Percentiles rank a stretch among this genome's conserved stretches.
Conservation (phyloP, 1,140 invertebrate species). For the Oedothorax gibbosus region DNA sequence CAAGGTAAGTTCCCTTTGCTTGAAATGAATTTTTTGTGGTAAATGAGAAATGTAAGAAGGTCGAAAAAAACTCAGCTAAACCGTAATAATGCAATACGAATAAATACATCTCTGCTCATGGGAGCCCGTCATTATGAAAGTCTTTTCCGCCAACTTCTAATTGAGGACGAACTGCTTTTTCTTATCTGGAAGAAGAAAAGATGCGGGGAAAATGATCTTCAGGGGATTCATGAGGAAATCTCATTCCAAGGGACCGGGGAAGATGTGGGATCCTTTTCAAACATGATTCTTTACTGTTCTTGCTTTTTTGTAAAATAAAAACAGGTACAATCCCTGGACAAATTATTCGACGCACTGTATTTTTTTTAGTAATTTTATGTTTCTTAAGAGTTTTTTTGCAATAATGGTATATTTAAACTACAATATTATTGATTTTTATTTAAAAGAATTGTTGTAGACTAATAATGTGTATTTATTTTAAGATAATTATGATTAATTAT, state of each 20-base stretch:
- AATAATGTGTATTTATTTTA: too few species aligned
- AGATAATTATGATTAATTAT: too few species aligned
- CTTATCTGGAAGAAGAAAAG: not conserved
- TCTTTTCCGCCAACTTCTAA: conserved; percentile 37
- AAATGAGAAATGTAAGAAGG: not conserved
- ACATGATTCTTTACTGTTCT: too few species aligned
- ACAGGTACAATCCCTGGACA: too few species aligned
- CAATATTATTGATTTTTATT: too few species aligned
- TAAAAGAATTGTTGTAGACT: too few species aligned
- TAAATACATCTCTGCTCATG: not conserved
- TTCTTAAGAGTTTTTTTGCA: too few species aligned
- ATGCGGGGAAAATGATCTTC: conserved; percentile 20
- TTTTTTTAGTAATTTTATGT: too few species aligned
- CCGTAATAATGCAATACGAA: conserved; percentile 31
- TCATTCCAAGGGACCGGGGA: not conserved
- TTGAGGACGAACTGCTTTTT: conserved; percentile 43
- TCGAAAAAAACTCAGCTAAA: not conserved
- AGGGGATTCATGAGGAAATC: conserved; percentile 29
- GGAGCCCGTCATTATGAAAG: conserved; percentile 26
- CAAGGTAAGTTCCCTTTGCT: not conserved
- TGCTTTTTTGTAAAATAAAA: too few species aligned
- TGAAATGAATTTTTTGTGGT: conserved; percentile 16
- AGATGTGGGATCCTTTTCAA: too few species aligned
- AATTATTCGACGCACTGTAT: too few species aligned
- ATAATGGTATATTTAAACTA: too few species aligned